Base-by-base conservation (phyloP, 2,888 invertebrate species). In the Drosophila mettleri region DNA sequence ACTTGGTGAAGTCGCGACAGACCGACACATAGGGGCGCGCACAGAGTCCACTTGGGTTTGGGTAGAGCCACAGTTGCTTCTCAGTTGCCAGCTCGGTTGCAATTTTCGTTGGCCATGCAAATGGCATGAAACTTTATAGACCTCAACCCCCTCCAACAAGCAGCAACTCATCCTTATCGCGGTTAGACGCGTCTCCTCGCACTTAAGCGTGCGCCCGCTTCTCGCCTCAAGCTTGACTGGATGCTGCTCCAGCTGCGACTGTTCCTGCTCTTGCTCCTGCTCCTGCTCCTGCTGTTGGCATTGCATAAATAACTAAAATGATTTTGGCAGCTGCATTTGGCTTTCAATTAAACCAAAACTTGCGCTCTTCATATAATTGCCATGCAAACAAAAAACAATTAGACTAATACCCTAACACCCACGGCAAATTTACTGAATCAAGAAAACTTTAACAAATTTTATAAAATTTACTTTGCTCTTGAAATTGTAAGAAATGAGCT, bases 1-100 rank as follows among this genome's bases (percentile, higher is more conserved):
- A 82, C 75, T 80, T 82, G 76, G 65, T 55, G 43, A 71, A 86
- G 68, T 70, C 76, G 68, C 68, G 78, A 76, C 78, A 76, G 60
- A 55, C 49, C 74, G 53, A 53, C 41, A 41, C 60, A 46, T 36
- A 43, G 38, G 18, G 22, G n/a, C n/a, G n/a, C n/a, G 51, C 24
- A 46, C 14, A 6, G 22, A 27, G 31, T 48, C 46, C 46, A 48
- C 31, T 48, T 48, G 46, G 46, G 46, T 31, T 48, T 14, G 46
- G 48, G 38, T 5, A 16, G 27, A 46, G 43, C 48, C 51, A 66
- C 69, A 78, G 54, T 74, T 83, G 73, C 69, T 58, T 45, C 72
- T 72, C 45, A 80, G 70, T 80, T 83, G 84, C 63, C 80, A 69
- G 33, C 75, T 74, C 75, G 43, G 72, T 74, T 74, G 70, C 74